Evolutionary conservation across 2,113 vertebrate genomes (phyloP), one percentile per base, ranked within the genome.

Genomic region (Aegotheles bennettii): DNA sequence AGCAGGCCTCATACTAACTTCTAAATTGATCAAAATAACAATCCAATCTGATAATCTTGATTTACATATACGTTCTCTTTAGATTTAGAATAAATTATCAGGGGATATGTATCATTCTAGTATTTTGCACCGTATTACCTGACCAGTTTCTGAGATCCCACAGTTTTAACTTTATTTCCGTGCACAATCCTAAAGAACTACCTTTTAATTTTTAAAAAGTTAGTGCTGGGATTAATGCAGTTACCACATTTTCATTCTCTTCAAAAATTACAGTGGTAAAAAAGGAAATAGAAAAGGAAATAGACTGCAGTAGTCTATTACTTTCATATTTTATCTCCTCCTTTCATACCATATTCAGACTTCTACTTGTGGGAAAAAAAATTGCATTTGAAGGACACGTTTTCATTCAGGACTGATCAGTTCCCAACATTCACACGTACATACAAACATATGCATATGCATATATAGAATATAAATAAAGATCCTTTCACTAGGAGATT

Each of bases 111-210:
- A n/a, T 93, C 57, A 43, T 61, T 25, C 3, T 18, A 35, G 47
- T 40, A 42, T 23, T 65, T 77, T 57, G 4, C 10, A 70, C 2
- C 1, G 0, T 9, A n/a, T 60, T 60, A 63, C 3, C 3, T 6
- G 2, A 26, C 14, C 35, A 70, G 9, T 8, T 60, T 86, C 82
- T 69, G 28, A 69, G 29, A 67, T 53, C 15, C 17, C 33, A 40
- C 11, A 38, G 24, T 19, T 57, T 40, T 40, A 76, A 51, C 7
- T 86, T 64, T 60, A 16, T 77, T 95, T 65, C 6, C 5, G 4
- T 74, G 4, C 11, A 56, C 2, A 56, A 1, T 54, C 17, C 24
- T 73, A 51, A 71, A 54, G 16, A 54, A 28, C 7, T 42, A 25
- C 9, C 8, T 63, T 63, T 45, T 45, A 42, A 10, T 31, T 50